Base-by-base conservation (phyloP, 2,888 invertebrate species). In the Philonicus albiceps region DNA sequence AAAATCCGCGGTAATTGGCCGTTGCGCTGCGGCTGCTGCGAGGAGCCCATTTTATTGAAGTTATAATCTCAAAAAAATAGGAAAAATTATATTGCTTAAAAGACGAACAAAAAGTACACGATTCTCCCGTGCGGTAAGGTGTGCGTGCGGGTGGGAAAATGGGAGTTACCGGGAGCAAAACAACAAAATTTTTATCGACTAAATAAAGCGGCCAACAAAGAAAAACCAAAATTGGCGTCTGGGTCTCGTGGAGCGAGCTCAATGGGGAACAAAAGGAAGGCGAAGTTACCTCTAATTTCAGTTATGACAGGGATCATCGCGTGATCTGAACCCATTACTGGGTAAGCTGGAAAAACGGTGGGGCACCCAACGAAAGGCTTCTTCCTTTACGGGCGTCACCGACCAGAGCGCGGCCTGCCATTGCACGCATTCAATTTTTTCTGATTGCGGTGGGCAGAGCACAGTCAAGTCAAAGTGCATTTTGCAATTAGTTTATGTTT, bases 111-210 rank as follows among this genome's bases (percentile, higher is more conserved):
- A 37, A 84, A 72, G 5, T n/a, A n/a, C 22, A 8, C 19, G 13
- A 43, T 0, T 73, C 72, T 43, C 19, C 49, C 16, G n/a, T 49
- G 49, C 49, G 49, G n/a, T 49, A 40, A 11, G 37, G n/a, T n/a
- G 64, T 22, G 64, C 7, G 22, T 11, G 27, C 64, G 64, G 64
- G 64, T 27, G 27, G 86, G 64, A 55, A 43, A 85, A 27, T 86
- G 76, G 86, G 86, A 78, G 86, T 76, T 40, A 64, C 55, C n/a
- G 55, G 53, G 27, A 86, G 37, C 76, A 76, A 76, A 86, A 64
- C 11, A 76, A 76, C 86, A 55, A 86, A 85, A 34, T 86, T 86
- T 43, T 86, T 76, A 86, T 86, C 76, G 86, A 86, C 76, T 76
- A 55, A 86, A 75, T 84, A 73, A 73, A 84, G 73, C 73, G 84